Conservation (phyloP, 2,888 invertebrate species). For the Melangyna quadrimaculata region DNA sequence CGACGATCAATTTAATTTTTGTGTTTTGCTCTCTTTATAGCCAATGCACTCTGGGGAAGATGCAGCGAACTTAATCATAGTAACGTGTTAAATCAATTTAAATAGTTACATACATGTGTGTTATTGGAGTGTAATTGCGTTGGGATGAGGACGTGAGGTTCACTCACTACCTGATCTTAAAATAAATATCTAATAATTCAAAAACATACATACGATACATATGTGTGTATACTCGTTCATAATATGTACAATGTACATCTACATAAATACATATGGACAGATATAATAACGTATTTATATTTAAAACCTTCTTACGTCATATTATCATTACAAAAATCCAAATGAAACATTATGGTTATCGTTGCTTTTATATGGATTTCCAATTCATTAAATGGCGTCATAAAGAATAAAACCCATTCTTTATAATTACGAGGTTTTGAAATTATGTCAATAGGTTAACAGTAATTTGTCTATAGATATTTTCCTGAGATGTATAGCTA, state of each 20-base stretch:
- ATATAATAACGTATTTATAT: neutral
- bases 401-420: neutral
- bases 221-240: too few species aligned
- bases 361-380: neutral
- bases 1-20: slow-evolving; percentile 33
- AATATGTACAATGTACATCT: too few species aligned
- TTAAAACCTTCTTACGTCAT: neutral
- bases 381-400: neutral
- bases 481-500: neutral
- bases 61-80: slow-evolving; percentile 55
- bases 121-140: slow-evolving; percentile 65
- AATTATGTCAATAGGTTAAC: slow-evolving; percentile 2
- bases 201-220: too few species aligned
- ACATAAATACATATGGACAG: neutral
- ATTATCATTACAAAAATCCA: neutral
- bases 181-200: neutral
- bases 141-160: slow-evolving; percentile 54
- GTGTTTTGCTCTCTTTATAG: neutral
- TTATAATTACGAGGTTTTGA: neutral
- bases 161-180: slow-evolving; percentile 25
- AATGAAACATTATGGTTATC: neutral
- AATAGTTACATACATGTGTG: slow-evolving; percentile 58
- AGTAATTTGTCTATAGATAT: neutral
- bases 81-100: slow-evolving; percentile 71
- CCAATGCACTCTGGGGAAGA: slow-evolving; percentile 21